Base-by-base conservation (phyloP, 2,888 invertebrate genomes). In the Sesia apiformis region DNA sequence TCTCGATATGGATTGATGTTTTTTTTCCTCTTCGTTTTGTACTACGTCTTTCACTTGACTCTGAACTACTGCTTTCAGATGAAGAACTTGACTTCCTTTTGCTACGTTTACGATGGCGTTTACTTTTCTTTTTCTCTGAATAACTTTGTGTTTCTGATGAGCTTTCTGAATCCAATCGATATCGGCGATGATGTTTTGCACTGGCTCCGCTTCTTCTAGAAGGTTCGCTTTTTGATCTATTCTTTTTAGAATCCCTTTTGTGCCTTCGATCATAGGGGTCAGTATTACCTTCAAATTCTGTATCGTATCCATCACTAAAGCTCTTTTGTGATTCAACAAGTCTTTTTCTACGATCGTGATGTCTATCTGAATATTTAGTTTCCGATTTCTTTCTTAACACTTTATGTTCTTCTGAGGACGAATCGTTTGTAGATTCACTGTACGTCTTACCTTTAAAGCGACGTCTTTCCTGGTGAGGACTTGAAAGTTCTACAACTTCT, bases 251-350 rank as follows among this genome's bases (percentile, higher is more conserved):
- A 58, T 64, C 58, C 61, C 60, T 79, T 60, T 63, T 74, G 53
- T 74, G 63, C 61, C 73, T 83, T 54, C 65, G 72, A 46, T 78
- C 78, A 39, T 70, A 62, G 8, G 70, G 65, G 43, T 73, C 67
- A 63, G 73, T 76, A 49, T 66, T 64, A 38, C 65, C 74, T 60
- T 87, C 87, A 52, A 74, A 59, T 62, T 90, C 90, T 57, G 76
- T 86, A 55, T 90, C 90, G 57, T 88, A 89, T 6, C 90, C 90
- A 65, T 90, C 90, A 67, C 90, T 90, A 65, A 90, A 90, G 68
- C 90, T 90, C 67, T 81, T 88, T 71, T 89, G 85, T 52, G 75
- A 63, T 49, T 77, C 76, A 55, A 78, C 66, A 49, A 78, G 60
- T 60, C 76, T 74, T 74, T 85, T 85, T 63, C 81, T 69, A 49